Conservation (phyloP, 2,888 invertebrate genomes). For the Drosophila greeni region DNA sequence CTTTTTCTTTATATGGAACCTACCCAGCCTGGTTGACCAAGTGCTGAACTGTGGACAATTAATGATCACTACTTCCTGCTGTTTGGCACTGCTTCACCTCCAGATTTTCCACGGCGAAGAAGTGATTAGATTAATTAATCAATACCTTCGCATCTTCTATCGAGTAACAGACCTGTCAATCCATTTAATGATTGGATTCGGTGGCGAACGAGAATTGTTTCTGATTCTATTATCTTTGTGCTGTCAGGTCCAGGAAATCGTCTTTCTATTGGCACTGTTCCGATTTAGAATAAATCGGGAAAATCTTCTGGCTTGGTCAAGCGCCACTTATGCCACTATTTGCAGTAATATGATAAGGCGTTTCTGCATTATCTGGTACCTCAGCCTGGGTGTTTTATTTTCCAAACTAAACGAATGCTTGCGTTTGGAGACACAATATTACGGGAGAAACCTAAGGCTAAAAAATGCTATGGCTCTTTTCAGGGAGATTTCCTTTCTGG, state of each 20-base stretch:
- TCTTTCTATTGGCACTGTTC: not conserved
- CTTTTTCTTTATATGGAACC: not conserved
- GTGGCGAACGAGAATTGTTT: slow-evolving; percentile 1
- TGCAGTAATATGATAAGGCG: not conserved
- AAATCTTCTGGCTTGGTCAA: not conserved
- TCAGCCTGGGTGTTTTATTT: slow-evolving; percentile 7
- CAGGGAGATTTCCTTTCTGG: not conserved
- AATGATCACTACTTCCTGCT: slow-evolving; percentile 30
- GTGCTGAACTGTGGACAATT: not conserved
- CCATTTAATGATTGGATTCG: not conserved
- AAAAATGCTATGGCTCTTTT: not conserved
- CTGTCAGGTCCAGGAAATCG: slow-evolving; percentile 1
- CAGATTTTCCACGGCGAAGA: not conserved
- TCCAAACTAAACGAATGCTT: not conserved
- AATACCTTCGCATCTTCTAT: not conserved
- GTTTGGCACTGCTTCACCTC: slow-evolving; percentile 30
- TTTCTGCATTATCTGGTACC: slow-evolving; percentile 2
- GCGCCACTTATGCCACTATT: not conserved
- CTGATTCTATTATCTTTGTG: not conserved
- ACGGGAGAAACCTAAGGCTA: not conserved
- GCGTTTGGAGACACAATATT: not conserved
- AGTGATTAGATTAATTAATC: slow-evolving; percentile 1
- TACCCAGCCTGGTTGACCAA: not conserved
- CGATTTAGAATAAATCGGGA: too few species aligned
- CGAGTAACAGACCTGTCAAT: not conserved